These are phyloP conservation scores for Stictocephala bisonia DNA, from an alignment of 2,888 invertebrate species.

Conservation along the genomic window DNA sequence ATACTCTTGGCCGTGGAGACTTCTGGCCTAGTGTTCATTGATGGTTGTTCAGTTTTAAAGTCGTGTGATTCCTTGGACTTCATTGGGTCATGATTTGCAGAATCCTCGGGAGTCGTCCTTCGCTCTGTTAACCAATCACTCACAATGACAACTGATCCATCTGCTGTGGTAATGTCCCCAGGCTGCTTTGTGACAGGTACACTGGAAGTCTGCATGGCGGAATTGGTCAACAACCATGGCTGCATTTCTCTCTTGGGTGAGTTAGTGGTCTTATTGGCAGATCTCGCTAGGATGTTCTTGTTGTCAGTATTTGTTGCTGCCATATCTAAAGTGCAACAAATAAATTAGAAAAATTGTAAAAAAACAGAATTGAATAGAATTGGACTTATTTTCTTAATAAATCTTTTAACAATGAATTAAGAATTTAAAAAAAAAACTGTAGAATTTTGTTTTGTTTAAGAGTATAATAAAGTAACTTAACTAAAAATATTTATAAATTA, in stretches of 20 bases:
- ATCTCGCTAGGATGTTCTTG: conserved; percentile 4
- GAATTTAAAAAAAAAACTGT: too few relatives aligned
- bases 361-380: too few relatives aligned
- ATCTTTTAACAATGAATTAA: too few relatives aligned
- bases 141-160: conserved; percentile 3
- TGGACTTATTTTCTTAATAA: not conserved
- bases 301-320: not conserved
- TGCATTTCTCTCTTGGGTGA: conserved; percentile 56
- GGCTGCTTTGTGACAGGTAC: not conserved
- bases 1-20: not conserved
- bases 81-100: not conserved
- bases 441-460: too few relatives aligned
- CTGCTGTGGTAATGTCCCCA: conserved; percentile 9
- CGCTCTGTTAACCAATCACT: conserved; percentile 33
- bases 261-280: conserved; percentile 18
- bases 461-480: too few relatives aligned
- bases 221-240: conserved; percentile 57
- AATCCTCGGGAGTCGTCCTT: conserved; percentile 19
- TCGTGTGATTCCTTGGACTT: not conserved
- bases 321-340: not conserved
- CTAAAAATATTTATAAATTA: too few relatives aligned
- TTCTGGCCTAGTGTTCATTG: not conserved
- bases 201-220: conserved; percentile 6
- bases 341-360: too few relatives aligned
- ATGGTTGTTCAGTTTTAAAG: conserved; percentile 7